Base-by-base conservation (phyloP, 2,888 invertebrate species). In the Ennomos fuscantarius region DNA sequence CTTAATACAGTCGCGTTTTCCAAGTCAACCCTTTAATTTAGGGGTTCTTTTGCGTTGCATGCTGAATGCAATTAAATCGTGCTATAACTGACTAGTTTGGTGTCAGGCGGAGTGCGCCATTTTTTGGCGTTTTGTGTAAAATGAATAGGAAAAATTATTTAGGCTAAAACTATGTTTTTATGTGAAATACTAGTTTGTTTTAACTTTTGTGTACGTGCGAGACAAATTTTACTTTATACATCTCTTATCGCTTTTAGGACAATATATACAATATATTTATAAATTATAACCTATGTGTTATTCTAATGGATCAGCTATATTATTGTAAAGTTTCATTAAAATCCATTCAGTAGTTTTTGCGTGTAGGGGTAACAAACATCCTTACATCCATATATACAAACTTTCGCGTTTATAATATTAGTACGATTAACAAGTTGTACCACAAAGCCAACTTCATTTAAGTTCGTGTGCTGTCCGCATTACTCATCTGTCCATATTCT, bases 381-480 rank as follows among this genome's bases (percentile, higher is more conserved):
- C n/a, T n/a, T n/a, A n/a, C n/a, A n/a, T n/a, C n/a, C n/a, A n/a
- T n/a, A n/a, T n/a, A n/a, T n/a, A n/a, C n/a, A n/a, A n/a, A n/a
- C n/a, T n/a, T n/a, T n/a, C n/a, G n/a, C n/a, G n/a, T n/a, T n/a
- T n/a, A n/a, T n/a, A n/a, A n/a, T n/a, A n/a, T n/a, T n/a, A n/a
- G n/a, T n/a, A n/a, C n/a, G n/a, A 24, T 24, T 24, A 24, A 24
- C 24, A 24, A 24, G 35, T 73, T 74, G 66, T 61, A 63, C 70
- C 73, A 65, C 36, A 69, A 61, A 63, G 60, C 61, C 58, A 31
- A 43, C 59, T 59, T 43, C 49, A 56, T 48, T 62, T 65, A 62
- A 63, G 69, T 86, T 74, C 87, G 87, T 87, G 89, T 79, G 66
- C 63, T 63, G 55, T 55, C 55, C 49, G 66, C 78, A 86, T 87